phyloP scores from a whole-genome alignment of 1,140 invertebrate genomes.

The Achroia grisella region DNA sequence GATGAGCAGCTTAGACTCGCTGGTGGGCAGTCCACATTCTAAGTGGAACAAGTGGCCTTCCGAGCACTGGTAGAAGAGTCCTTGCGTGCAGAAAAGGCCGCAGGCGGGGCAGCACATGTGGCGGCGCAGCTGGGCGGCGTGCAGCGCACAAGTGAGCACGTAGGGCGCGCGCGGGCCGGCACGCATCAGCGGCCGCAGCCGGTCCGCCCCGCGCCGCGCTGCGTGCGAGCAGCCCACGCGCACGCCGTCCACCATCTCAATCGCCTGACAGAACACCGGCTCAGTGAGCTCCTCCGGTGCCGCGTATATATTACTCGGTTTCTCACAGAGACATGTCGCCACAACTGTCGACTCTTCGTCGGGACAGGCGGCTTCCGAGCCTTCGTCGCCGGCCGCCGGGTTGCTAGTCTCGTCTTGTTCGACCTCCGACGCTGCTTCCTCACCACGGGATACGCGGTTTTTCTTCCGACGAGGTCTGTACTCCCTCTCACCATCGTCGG shows the following conservation, averaged over 20 bases:
- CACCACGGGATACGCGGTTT: slow-evolving; percentile 1
- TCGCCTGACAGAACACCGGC: slow-evolving; percentile 76
- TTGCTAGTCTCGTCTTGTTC: slow-evolving; percentile 16
- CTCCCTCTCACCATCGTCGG: slow-evolving; percentile 3
- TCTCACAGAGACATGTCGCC: slow-evolving; percentile 46
- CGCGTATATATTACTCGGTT: slow-evolving; percentile 40
- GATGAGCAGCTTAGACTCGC: slow-evolving; percentile 19
- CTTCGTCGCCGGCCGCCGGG: slow-evolving; percentile 45
- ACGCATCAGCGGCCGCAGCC: slow-evolving; percentile 77
- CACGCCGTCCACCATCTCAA: slow-evolving; percentile 86
- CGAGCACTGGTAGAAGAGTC: slow-evolving; percentile 82
- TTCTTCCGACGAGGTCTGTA: slow-evolving; percentile 8
- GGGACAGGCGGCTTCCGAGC: slow-evolving; percentile 38
- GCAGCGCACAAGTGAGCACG: slow-evolving; percentile 87
- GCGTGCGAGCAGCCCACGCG: slow-evolving; percentile 88
- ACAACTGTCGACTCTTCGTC: slow-evolving; percentile 29
- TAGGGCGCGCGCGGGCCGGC: slow-evolving; percentile 88
- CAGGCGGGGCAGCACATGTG: slow-evolving; percentile 95
- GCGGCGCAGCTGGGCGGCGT: slow-evolving; percentile 81
- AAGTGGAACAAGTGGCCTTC: slow-evolving; percentile 83
- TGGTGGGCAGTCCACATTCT: slow-evolving; percentile 77
- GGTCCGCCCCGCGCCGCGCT: slow-evolving; percentile 74
- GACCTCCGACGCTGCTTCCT: slow-evolving; percentile 8
- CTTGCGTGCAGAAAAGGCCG: slow-evolving; percentile 93
- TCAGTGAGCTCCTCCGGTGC: slow-evolving; percentile 45